Evolutionary conservation across 1,140 invertebrate genomes (phyloP).

Genomic region (Lordiphosa clarofinis): DNA sequence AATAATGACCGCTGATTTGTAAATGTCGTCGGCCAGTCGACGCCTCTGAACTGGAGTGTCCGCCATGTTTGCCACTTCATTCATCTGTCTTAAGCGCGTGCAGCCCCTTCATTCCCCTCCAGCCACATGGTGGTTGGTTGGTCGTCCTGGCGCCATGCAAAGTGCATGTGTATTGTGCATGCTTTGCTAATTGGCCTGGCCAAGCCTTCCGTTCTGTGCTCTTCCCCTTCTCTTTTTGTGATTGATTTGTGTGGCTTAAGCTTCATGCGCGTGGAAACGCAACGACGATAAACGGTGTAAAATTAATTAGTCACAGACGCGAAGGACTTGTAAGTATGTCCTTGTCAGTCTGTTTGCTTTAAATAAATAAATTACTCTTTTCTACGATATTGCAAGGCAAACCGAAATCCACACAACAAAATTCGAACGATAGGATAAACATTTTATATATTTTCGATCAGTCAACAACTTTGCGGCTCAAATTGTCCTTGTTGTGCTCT

Average conservation of each 20-base stretch:
- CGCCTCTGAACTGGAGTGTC: slow-evolving; percentile 48
- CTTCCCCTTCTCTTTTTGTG: slow-evolving; percentile 14
- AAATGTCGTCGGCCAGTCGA: slow-evolving; percentile 57
- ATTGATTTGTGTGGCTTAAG: slow-evolving; percentile 72
- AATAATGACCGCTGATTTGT: slow-evolving; percentile 67
- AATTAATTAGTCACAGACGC: slow-evolving; percentile 65
- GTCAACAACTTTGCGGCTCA: not conserved
- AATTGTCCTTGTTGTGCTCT: slow-evolving; percentile 1
- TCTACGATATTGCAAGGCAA: too few relatives aligned
- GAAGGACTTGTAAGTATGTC: slow-evolving; percentile 32
- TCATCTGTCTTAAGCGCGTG: slow-evolving; percentile 73
- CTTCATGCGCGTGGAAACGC: slow-evolving; percentile 51
- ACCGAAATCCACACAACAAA: not conserved
- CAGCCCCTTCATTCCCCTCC: slow-evolving; percentile 4
- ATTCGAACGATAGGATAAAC: slow-evolving; percentile 9
- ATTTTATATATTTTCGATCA: not conserved
- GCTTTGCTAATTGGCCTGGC: slow-evolving; percentile 65
- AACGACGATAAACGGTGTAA: slow-evolving; percentile 73
- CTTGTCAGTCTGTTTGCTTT: slow-evolving; percentile 38
- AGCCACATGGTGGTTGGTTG: slow-evolving; percentile 13
- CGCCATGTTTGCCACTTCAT: slow-evolving; percentile 72
- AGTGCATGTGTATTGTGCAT: slow-evolving; percentile 59
- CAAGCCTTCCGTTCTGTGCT: slow-evolving; percentile 1
- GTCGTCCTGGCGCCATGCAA: slow-evolving; percentile 62
- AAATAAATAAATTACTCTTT: slow-evolving; percentile 64